Conservation (phyloP, 2,113 vertebrate species). For the Lucifuga dentata region DNA sequence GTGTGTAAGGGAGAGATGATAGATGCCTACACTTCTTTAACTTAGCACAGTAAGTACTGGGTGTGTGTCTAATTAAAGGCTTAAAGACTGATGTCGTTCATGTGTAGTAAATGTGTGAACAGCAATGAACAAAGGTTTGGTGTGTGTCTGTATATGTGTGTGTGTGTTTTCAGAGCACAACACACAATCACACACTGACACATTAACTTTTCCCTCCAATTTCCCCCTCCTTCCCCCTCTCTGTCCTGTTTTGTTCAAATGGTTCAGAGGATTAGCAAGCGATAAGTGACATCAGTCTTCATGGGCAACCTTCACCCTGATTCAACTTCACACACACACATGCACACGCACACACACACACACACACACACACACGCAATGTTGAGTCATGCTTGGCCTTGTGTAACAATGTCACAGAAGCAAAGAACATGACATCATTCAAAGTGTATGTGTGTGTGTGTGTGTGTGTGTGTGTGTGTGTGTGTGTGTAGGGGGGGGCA, state of each 20-base stretch:
- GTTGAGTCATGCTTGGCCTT: constrained; percentile 54
- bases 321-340: constrained; percentile 31
- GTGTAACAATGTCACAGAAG: constrained; percentile 40
- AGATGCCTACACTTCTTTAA: constrained; percentile 10
- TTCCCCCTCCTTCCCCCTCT: constrained; percentile 24
- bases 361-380: constrained; percentile 21
- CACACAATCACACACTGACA: constrained; percentile 20
- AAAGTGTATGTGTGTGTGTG: constrained; percentile 27
- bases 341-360: constrained; percentile 21
- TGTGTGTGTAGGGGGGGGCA: constrained; percentile 8
- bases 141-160: neutral
- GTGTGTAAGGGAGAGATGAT: neutral
- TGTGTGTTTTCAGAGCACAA: neutral
- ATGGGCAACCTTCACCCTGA: constrained; percentile 57
- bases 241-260: constrained; percentile 33
- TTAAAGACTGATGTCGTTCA: constrained; percentile 41
- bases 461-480: too few relatives aligned
- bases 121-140: constrained; percentile 33
- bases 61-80: constrained; percentile 41
- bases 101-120: constrained; percentile 35
- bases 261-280: constrained; percentile 61
- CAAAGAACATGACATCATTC: constrained; percentile 65
- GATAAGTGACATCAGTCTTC: constrained; percentile 66
- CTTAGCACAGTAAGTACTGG: constrained; percentile 3
- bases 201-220: constrained; percentile 33